phyloP scores from a whole-genome alignment of 2,797 vertebrate genomes.

The Periparus ater region DNA sequence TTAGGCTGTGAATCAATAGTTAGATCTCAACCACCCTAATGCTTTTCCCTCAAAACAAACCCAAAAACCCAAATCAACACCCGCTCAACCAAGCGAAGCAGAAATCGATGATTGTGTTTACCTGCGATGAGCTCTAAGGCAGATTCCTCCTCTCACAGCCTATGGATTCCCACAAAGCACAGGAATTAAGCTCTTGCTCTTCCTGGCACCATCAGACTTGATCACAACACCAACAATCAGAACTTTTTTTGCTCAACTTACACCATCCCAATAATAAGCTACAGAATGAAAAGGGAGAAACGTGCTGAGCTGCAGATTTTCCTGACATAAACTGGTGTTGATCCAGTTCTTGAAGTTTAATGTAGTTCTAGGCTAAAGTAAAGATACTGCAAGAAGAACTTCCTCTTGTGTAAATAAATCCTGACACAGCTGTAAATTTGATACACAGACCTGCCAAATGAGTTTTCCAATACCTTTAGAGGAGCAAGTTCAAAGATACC shows the following conservation, averaged over 20 bases:
- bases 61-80: neutral
- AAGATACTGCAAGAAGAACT: neutral
- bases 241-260: neutral
- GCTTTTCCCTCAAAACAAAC: neutral
- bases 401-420: neutral
- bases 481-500: neutral
- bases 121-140: neutral
- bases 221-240: neutral
- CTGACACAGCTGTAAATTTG: neutral
- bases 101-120: neutral
- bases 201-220: neutral
- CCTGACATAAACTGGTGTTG: neutral
- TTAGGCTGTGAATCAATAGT: neutral
- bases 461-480: neutral
- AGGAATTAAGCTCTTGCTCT: neutral
- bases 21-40: neutral
- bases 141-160: neutral
- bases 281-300: neutral
- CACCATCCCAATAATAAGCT: neutral
- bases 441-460: neutral
- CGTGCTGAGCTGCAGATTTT: neutral
- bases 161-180: neutral
- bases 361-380: neutral
- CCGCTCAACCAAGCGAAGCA: rapidly evolving
- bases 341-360: neutral